Percentiles rank a stretch among this genome's conserved stretches.
phyloP scores from a whole-genome alignment of 2,888 invertebrate species.

The Parelbella ahira region DNA sequence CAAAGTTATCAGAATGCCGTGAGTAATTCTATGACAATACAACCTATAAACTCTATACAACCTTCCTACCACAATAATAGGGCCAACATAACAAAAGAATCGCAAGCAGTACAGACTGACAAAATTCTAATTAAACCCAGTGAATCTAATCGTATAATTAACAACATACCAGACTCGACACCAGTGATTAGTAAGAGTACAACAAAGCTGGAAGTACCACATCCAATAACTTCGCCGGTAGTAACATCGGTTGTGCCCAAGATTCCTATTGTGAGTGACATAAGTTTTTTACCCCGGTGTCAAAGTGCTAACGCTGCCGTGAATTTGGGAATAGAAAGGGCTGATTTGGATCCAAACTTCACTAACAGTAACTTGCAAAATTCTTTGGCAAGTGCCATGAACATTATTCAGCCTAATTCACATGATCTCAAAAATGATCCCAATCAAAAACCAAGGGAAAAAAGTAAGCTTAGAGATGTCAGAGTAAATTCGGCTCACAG shows the following conservation, averaged over 20 bases:
- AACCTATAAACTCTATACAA: constrained; percentile 62
- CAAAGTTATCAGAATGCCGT: constrained; percentile 59
- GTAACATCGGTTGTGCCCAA: constrained; percentile 71
- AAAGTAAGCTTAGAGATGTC: constrained; percentile 70
- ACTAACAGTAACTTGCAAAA: constrained; percentile 53
- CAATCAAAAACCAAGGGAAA: constrained; percentile 63
- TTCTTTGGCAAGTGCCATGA: constrained; percentile 57
- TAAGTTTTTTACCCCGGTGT: constrained; percentile 68
- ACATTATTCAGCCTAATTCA: constrained; percentile 47
- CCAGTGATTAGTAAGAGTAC: constrained; percentile 61
- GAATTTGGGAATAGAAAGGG: constrained; percentile 60
- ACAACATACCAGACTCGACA: constrained; percentile 48
- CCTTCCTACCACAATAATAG: constrained; percentile 62
- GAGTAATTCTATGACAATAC: constrained; percentile 67
- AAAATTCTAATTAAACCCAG: constrained; percentile 54
- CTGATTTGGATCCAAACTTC: constrained; percentile 57
- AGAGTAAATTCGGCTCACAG: constrained; percentile 74
- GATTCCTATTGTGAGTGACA: constrained; percentile 63
- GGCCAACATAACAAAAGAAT: constrained; percentile 58
- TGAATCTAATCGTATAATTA: constrained; percentile 52
- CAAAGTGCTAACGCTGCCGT: constrained; percentile 71
- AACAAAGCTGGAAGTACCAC: constrained; percentile 71
- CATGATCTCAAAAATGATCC: constrained; percentile 57
- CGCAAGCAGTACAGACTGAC: constrained; percentile 67
- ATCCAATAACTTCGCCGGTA: constrained; percentile 73